A percentile compares a stretch with the other conserved stretches of the same genome.
These are phyloP conservation scores for Cebidichthys violaceus DNA, from an alignment of 2,113 vertebrate genomes.

Conservation along the genomic window DNA sequence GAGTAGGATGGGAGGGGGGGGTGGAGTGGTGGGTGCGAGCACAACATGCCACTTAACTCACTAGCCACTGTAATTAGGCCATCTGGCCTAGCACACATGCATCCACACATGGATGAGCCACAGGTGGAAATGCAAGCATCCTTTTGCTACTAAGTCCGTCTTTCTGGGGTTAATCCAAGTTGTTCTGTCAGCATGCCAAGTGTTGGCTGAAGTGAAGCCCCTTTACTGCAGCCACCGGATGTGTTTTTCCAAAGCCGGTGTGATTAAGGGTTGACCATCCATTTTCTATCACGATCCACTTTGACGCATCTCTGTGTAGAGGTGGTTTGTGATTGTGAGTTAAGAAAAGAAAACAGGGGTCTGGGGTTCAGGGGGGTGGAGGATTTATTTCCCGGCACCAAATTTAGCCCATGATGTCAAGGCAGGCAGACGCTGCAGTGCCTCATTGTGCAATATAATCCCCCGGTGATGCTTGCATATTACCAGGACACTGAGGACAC, in stretches of 20 bases:
- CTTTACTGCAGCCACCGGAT: neutral
- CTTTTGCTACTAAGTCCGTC: slow-evolving; percentile 35
- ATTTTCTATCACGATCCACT: slow-evolving; percentile 41
- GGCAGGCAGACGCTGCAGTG: slow-evolving; percentile 78
- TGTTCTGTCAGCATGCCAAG: slow-evolving; percentile 2
- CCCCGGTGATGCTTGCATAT: slow-evolving; percentile 74
- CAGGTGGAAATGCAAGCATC: slow-evolving; percentile 69
- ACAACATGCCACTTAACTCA: slow-evolving; percentile 83
- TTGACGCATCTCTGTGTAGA: slow-evolving; percentile 34
- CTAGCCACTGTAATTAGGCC: slow-evolving; percentile 89
- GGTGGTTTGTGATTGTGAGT: slow-evolving; percentile 21
- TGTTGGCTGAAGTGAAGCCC: slow-evolving; percentile 6
- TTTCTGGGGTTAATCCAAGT: slow-evolving; percentile 36
- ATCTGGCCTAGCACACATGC: slow-evolving; percentile 79
- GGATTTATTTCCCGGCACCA: slow-evolving; percentile 81
- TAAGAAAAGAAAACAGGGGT: slow-evolving; percentile 5
- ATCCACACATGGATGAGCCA: slow-evolving; percentile 45
- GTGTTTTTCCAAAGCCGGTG: slow-evolving; percentile 3
- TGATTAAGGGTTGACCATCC: slow-evolving; percentile 9
- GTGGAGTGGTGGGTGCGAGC: slow-evolving; percentile 61
- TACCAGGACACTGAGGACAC: slow-evolving; percentile 80
- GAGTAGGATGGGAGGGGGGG: slow-evolving; percentile 80
- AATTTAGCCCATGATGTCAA: slow-evolving; percentile 84
- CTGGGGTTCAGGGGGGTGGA: slow-evolving; percentile 27
- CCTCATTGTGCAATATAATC: slow-evolving; percentile 83